Evolutionary conservation across 2,797 vertebrate species (phyloP).

Genomic region (Malurus leucopterus): DNA sequence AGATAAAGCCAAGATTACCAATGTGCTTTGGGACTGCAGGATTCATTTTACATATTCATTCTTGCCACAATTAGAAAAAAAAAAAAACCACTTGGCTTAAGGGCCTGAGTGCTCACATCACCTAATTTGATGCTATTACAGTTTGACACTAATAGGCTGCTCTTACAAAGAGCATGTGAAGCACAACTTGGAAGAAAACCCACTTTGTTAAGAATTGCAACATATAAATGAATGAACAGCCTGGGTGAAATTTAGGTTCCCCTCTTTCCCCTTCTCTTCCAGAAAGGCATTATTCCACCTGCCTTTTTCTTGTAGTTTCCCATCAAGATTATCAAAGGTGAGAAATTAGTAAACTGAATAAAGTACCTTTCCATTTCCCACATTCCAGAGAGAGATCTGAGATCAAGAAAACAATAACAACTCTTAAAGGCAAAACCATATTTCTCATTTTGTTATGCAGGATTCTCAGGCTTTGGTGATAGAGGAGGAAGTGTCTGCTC

Average conservation of each 20-base stretch:
- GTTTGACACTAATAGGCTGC: conserved; percentile 1
- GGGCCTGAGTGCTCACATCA: not conserved
- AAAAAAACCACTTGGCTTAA: not conserved
- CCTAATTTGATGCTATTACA: not conserved
- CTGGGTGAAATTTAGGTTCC: not conserved
- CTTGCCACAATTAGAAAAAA: not conserved
- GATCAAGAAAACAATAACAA: not conserved
- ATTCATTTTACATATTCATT: not conserved
- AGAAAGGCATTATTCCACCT: not conserved
- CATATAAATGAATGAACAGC: not conserved
- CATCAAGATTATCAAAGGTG: not conserved
- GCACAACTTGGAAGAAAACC: not conserved
- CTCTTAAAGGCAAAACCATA: not conserved
- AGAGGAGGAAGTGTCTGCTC: not conserved
- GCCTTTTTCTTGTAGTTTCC: not conserved
- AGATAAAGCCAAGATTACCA: not conserved
- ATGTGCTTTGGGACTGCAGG: not conserved
- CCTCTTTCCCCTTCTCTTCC: not conserved
- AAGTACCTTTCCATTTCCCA: not conserved
- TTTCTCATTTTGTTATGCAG: not conserved
- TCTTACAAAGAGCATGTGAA: not conserved
- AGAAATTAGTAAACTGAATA: not conserved
- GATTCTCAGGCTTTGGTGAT: not conserved
- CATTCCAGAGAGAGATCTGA: not conserved
- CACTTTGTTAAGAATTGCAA: not conserved